A percentile compares a stretch with the other conserved stretches of the same genome.
These are phyloP conservation scores for Diuraphis noxia DNA, from an alignment of 1,140 invertebrate species.

Conservation along the genomic window DNA sequence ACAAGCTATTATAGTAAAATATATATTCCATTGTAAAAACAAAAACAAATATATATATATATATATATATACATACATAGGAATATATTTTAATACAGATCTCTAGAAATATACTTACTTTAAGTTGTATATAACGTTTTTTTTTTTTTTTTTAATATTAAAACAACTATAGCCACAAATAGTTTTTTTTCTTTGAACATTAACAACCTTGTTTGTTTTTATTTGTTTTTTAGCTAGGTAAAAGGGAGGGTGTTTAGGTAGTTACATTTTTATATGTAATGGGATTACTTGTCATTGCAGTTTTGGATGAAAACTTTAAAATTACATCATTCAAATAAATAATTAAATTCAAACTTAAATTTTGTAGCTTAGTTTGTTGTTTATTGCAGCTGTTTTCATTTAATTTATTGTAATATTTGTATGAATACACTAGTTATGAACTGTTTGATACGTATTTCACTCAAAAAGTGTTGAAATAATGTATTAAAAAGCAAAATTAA, in stretches of 20 bases:
- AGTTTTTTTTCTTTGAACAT: neutral
- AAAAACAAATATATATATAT: neutral
- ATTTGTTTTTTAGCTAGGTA: neutral
- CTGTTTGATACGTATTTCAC: neutral
- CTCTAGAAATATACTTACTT: neutral
- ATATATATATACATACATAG: too few relatives aligned
- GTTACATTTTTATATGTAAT: neutral
- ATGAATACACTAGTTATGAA: neutral
- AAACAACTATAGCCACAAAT: neutral
- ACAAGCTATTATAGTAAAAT: neutral
- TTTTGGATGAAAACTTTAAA: neutral
- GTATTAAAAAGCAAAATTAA: neutral
- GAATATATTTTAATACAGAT: neutral
- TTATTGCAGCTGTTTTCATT: neutral
- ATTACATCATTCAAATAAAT: slow-evolving; percentile 15
- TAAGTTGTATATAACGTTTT: neutral
- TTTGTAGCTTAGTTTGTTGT: neutral
- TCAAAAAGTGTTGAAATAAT: neutral
- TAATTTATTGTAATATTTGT: neutral
- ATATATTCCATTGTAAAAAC: neutral
- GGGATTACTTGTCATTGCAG: neutral
- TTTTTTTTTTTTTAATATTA: neutral
- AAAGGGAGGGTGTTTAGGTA: neutral
- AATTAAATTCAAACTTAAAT: neutral
- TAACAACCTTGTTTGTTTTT: neutral